A percentile compares a stretch with the other conserved stretches of the same genome.
phyloP scores from a whole-genome alignment of 2,888 invertebrate genomes.

The Argynnis bischoffii region DNA sequence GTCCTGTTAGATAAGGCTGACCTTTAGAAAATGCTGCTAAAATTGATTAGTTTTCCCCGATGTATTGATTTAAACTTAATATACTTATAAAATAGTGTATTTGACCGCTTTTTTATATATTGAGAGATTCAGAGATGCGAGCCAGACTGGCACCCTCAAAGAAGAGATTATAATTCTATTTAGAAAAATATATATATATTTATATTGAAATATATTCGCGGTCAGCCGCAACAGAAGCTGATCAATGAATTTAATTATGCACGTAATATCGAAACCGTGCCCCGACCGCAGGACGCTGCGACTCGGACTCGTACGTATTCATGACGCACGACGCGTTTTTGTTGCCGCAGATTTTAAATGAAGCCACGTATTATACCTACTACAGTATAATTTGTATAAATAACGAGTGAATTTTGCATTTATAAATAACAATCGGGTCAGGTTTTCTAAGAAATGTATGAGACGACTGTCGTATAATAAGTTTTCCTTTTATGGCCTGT shows the following conservation, averaged over 20 bases:
- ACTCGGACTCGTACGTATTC: conserved; percentile 46
- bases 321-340: conserved; percentile 49
- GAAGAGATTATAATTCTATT: too few relatives aligned
- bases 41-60: too few relatives aligned
- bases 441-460: neutral
- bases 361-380: conserved; percentile 38
- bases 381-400: conserved; percentile 4
- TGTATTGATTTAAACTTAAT: too few relatives aligned
- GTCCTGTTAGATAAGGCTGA: too few relatives aligned
- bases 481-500: too few relatives aligned
- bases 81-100: too few relatives aligned
- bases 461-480: neutral
- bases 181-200: too few relatives aligned
- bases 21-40: too few relatives aligned
- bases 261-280: conserved; percentile 49
- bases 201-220: conserved; percentile 42
- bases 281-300: conserved; percentile 50
- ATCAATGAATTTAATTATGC: conserved; percentile 60
- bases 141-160: too few relatives aligned
- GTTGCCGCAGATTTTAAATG: conserved; percentile 45
- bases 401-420: conserved; percentile 2
- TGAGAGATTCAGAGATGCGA: too few relatives aligned
- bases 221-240: conserved; percentile 53
- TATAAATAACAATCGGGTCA: conserved; percentile 8
- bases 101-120: too few relatives aligned